These are phyloP conservation scores for Tenebrio molitor DNA, from an alignment of 1,140 invertebrate species.

Conservation along the genomic window DNA sequence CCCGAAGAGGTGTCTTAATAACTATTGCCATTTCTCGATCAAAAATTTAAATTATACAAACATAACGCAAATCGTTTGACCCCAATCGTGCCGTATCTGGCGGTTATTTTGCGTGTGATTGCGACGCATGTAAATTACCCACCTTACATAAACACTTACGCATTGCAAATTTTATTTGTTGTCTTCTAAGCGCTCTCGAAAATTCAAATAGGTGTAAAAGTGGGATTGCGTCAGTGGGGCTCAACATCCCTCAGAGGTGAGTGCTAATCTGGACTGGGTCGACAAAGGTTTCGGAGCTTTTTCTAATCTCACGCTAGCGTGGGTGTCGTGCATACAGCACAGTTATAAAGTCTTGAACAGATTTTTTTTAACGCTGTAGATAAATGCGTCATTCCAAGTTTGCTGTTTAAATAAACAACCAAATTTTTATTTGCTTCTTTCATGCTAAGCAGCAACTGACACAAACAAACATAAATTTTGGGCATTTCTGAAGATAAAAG, in stretches of 20 bases:
- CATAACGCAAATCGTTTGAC: background rate
- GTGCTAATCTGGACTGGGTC: background rate
- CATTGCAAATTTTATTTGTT: conserved; percentile 6
- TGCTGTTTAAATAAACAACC: too few relatives aligned
- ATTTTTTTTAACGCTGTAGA: too few relatives aligned
- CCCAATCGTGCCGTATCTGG: background rate
- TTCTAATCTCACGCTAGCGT: too few relatives aligned
- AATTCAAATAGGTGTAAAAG: conserved; percentile 21
- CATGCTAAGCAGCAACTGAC: too few relatives aligned
- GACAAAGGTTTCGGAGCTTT: background rate
- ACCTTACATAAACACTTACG: conserved; percentile 9
- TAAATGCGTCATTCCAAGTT: too few relatives aligned
- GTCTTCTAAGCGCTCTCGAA: conserved; percentile 11
- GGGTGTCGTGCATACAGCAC: too few relatives aligned
- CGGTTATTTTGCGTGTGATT: conserved; percentile 1
- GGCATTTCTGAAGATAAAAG: too few relatives aligned
- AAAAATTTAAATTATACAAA: background rate
- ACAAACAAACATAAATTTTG: too few relatives aligned
- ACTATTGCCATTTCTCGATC: too few relatives aligned
- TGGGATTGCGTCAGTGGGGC: background rate
- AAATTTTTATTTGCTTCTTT: too few relatives aligned
- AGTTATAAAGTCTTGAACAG: too few relatives aligned
- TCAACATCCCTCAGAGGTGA: background rate
- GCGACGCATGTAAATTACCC: conserved; percentile 6
- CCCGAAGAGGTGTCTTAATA: too few relatives aligned